phyloP scores from a whole-genome alignment of 2,113 vertebrate species.

The Macquaria australasica region DNA sequence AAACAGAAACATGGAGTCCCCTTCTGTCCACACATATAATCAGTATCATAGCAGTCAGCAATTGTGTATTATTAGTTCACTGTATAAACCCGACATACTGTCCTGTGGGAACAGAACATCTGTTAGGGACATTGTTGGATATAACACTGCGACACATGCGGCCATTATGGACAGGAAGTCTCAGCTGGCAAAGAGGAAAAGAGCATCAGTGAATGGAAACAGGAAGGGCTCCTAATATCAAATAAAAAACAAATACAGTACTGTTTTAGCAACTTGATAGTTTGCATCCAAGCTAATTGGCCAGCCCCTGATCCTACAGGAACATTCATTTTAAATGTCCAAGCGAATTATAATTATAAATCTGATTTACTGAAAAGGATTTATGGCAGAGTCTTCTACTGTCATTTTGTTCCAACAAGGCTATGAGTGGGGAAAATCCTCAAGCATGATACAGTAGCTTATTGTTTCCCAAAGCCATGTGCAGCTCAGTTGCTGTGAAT shows the following conservation, averaged over 20 bases:
- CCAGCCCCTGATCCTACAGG: background rate
- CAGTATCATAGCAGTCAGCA: background rate
- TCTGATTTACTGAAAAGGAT: background rate
- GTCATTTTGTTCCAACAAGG: background rate
- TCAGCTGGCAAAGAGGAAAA: slow-evolving; percentile 74
- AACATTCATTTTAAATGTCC: background rate
- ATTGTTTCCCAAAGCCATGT: slow-evolving; percentile 27
- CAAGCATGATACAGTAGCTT: slow-evolving; percentile 9
- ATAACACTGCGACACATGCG: slow-evolving; percentile 40
- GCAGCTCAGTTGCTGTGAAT: slow-evolving; percentile 5
- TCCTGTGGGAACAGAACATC: slow-evolving; percentile 40
- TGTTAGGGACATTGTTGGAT: slow-evolving; percentile 54
- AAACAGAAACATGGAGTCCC: background rate
- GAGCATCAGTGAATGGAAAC: slow-evolving; percentile 63
- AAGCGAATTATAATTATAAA: background rate
- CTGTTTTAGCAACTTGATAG: background rate
- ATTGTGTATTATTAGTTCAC: background rate
- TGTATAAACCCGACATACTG: background rate
- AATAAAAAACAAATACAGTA: slow-evolving; percentile 23
- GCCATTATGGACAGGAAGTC: slow-evolving; percentile 71
- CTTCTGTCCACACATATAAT: background rate
- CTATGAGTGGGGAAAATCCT: slow-evolving; percentile 14
- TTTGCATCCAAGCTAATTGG: background rate
- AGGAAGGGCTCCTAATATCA: slow-evolving; percentile 64
- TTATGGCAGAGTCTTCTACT: background rate